Percentiles rank a stretch among this genome's conserved stretches.
Evolutionary conservation across 2,113 vertebrate genomes (phyloP).

Genomic region (Hiodon tergisus): DNA sequence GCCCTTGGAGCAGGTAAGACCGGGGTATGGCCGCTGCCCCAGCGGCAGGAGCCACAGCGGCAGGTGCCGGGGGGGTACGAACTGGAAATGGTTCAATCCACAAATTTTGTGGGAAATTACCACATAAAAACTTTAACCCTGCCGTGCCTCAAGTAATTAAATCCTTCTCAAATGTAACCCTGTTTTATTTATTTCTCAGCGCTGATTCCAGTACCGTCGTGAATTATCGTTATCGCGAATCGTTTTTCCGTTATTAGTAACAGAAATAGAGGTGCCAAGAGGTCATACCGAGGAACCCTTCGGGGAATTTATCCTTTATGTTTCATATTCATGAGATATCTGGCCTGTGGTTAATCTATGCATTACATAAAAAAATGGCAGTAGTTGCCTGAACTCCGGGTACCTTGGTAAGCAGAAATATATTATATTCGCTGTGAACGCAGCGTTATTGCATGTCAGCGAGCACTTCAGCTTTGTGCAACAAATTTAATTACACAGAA

Average conservation of each 20-base stretch:
- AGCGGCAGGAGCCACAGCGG: conserved; percentile 46
- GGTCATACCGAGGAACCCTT: conserved; percentile 5
- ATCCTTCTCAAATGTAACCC: no score
- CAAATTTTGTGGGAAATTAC: conserved; percentile 46
- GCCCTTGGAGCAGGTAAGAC: conserved; percentile 67
- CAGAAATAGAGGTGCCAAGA: conserved; percentile 4
- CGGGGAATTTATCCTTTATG: conserved; percentile 13
- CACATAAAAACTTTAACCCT: conserved; percentile 39
- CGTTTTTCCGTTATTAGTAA: conserved; percentile 24
- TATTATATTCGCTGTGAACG: conserved; percentile 20
- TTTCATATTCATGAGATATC: conserved; percentile 26
- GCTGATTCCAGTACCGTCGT: no score
- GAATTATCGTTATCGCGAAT: no score
- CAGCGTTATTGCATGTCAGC: conserved; percentile 25
- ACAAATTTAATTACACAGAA: conserved; percentile 17
- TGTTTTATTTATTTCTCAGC: no score
- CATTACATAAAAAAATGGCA: conserved; percentile 27
- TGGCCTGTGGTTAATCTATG: conserved; percentile 24
- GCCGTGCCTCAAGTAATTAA: no score
- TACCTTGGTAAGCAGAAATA: conserved; percentile 32
- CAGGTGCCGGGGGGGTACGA: conserved; percentile 48
- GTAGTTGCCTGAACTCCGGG: conserved; percentile 25
- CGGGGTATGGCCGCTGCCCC: conserved; percentile 43
- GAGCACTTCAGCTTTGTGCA: conserved; percentile 7
- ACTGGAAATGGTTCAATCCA: conserved; percentile 49